Evolutionary conservation across 2,113 vertebrate genomes (phyloP), one percentile per base, ranked within the genome.

Genomic region (Hypomesus transpacificus): DNA sequence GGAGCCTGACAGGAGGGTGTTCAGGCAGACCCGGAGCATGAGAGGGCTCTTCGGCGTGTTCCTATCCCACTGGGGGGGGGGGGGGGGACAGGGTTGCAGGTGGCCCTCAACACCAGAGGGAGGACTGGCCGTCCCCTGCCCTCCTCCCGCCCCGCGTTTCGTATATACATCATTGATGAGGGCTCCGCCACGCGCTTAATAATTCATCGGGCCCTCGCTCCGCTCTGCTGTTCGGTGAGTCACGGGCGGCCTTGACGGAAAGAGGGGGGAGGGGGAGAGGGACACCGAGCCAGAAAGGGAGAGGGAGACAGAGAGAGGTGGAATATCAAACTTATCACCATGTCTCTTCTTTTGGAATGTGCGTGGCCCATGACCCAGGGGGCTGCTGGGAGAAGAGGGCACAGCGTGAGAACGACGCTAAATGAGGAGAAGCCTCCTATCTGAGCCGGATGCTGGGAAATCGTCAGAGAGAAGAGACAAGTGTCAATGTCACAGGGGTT

Each of bases 121-220:
- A 72, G 1, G 58, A 72, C 60, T 63, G 67, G 70, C 51, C 51
- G 17, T 52, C 72, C 52, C 31, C 80, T 67, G 75, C 46, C 72
- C 73, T n/a, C 71, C 79, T 71, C 84, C 73, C 59, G 61, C 70
- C 75, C 61, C 22, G 79, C 52, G 79, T 78, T 76, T 69, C 72
- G 6, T 11, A 0, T 16, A 81, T 91, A 69, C 76, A 89, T 92
- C 80, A 92, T 92, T 92, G 74, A 92, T 88, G 86, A 92, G 80
- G 84, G 76, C 85, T 82, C 83, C 80, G 73, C 78, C 71, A 26
- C 39, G 73, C 6, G 70, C 65, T 92, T 76, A 92, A 92, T 90
- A 85, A 92, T 92, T 90, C 84, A 92, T 77, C 34, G 46, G 52
- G 31, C 71, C 76, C 73, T 80, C 72, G 64, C 60, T 80, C 78